These are phyloP conservation scores for Drosophila putrida DNA, from an alignment of 2,888 invertebrate species.

Conservation along the genomic window DNA sequence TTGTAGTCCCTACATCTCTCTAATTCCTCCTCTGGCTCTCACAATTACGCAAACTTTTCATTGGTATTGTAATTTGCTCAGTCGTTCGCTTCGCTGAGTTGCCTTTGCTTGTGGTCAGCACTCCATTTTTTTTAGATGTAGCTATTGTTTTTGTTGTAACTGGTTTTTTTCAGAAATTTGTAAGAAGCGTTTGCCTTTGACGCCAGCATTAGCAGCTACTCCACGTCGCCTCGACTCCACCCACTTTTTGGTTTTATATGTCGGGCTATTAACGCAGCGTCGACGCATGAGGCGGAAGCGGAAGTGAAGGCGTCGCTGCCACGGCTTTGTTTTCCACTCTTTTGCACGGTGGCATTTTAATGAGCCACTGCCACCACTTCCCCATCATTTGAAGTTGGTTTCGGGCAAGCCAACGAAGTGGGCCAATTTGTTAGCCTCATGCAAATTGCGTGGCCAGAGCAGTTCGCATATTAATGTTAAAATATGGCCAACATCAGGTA, in stretches of 20 bases:
- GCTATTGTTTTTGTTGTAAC: constrained; percentile 8
- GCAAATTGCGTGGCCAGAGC: constrained; percentile 46
- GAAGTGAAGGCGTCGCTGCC: constrained; percentile 48
- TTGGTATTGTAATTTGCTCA: constrained; percentile 55
- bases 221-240: background rate
- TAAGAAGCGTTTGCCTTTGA: constrained; percentile 59
- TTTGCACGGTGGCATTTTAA: constrained; percentile 64
- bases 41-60: constrained; percentile 39
- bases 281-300: constrained; percentile 57
- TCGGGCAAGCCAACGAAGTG: constrained; percentile 5
- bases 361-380: constrained; percentile 45
- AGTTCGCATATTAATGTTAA: constrained; percentile 44
- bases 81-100: constrained; percentile 33
- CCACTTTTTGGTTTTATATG: constrained; percentile 39
- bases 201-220: constrained; percentile 65
- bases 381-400: constrained; percentile 9
- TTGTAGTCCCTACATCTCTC: background rate
- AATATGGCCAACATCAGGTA: constrained; percentile 26
- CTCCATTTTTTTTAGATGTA: background rate
- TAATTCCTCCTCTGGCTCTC: background rate
- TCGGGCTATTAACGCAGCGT: constrained; percentile 67
- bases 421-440: constrained; percentile 52
- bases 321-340: constrained; percentile 38
- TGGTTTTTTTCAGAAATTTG: constrained; percentile 38
- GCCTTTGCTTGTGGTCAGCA: constrained; percentile 37